Percentiles rank a stretch among this genome's conserved stretches.
Evolutionary conservation across 2,113 vertebrate genomes (phyloP).

Genomic region (Sorex fumeus): DNA sequence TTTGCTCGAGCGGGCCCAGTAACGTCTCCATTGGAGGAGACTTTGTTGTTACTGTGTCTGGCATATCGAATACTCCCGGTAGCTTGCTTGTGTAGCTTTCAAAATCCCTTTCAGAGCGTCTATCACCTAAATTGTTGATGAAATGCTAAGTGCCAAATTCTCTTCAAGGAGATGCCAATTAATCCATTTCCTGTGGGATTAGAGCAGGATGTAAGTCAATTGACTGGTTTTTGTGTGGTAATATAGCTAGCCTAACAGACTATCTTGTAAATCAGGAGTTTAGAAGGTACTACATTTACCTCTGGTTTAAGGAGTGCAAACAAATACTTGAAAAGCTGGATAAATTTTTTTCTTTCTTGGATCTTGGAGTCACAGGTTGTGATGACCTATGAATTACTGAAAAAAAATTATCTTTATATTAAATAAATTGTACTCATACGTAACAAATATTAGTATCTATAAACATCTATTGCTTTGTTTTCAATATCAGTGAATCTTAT

Average conservation of each 20-base stretch:
- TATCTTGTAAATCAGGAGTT: not conserved
- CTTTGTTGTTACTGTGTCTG: too few relatives aligned
- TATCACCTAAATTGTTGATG: not conserved
- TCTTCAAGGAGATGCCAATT: conserved; percentile 38
- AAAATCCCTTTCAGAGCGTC: conserved; percentile 24
- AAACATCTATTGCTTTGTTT: not conserved
- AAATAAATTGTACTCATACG: not conserved
- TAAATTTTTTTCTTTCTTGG: not conserved
- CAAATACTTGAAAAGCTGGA: conserved; percentile 24
- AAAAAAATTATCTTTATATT: not conserved
- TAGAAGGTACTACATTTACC: conserved; percentile 47
- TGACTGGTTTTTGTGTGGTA: not conserved
- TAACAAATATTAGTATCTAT: conserved; percentile 7
- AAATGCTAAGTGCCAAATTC: conserved; percentile 34
- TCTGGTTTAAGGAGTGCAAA: not conserved
- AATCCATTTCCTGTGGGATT: not conserved
- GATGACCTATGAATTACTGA: not conserved
- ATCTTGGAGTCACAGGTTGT: conserved; percentile 18
- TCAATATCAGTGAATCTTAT: too few relatives aligned
- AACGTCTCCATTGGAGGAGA: too few relatives aligned
- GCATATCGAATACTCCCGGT: too few relatives aligned
- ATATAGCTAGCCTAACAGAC: conserved; percentile 27
- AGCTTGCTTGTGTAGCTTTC: not conserved
- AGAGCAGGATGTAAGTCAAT: conserved; percentile 12
- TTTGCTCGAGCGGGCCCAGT: too few relatives aligned